phyloP scores from a whole-genome alignment of 1,140 invertebrate genomes.

The Brachionus calyciflorus region DNA sequence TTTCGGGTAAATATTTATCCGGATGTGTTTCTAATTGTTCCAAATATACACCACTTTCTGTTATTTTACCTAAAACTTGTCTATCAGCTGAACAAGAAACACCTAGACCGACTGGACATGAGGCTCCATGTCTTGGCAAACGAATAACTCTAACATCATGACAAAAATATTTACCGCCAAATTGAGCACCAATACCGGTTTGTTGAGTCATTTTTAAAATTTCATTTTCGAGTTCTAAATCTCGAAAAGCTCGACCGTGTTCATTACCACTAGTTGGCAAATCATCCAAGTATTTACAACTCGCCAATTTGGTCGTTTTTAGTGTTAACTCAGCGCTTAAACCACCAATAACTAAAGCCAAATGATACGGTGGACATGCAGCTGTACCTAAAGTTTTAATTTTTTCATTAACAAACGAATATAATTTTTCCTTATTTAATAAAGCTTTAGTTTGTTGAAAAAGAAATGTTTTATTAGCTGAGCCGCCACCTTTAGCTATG shows the following conservation, averaged over 20 bases:
- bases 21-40: constrained; percentile 61
- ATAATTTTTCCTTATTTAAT: constrained; percentile 59
- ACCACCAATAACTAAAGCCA: constrained; percentile 60
- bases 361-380: constrained; percentile 61
- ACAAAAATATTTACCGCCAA: constrained; percentile 62
- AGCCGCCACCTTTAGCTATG: constrained; percentile 61
- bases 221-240: constrained; percentile 56
- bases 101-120: constrained; percentile 60
- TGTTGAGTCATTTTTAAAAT: constrained; percentile 57
- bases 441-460: constrained; percentile 61
- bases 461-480: constrained; percentile 61
- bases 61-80: constrained; percentile 60
- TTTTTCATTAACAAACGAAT: constrained; percentile 60
- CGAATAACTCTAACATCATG: constrained; percentile 61
- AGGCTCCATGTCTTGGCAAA: constrained; percentile 60
- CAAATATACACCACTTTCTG: constrained; percentile 58
- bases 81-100: constrained; percentile 62
- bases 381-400: constrained; percentile 61
- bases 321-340: constrained; percentile 60
- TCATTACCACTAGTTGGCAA: constrained; percentile 59
- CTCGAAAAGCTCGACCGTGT: constrained; percentile 59
- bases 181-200: constrained; percentile 61
- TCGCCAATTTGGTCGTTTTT: constrained; percentile 61
- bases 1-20: constrained; percentile 58
- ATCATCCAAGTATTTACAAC: constrained; percentile 58